A percentile compares a stretch with the other conserved stretches of the same genome.
Evolutionary conservation across 2,888 invertebrate genomes (phyloP).

Genomic region (Aleiodes testaceus): DNA sequence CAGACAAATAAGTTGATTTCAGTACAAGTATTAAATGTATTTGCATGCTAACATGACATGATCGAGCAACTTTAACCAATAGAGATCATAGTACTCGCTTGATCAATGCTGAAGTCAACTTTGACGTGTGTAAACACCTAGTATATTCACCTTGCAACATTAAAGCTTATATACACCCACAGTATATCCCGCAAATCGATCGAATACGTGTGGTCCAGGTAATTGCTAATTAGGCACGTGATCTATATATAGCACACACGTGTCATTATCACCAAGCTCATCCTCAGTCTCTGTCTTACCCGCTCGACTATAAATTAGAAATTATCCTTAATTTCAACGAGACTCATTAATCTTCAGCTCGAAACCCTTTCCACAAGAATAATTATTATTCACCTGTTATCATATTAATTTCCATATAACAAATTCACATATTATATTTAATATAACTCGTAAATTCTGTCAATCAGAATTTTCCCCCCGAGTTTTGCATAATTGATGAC

Average conservation of each 20-base stretch:
- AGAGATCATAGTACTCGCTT: constrained; percentile 12
- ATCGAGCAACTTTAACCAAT: constrained; percentile 1
- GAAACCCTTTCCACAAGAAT: neutral
- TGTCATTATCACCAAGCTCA: constrained; percentile 25
- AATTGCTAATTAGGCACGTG: constrained; percentile 56
- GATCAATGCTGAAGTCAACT: constrained; percentile 24
- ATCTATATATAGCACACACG: constrained; percentile 9
- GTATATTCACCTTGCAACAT: constrained; percentile 5
- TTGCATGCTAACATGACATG: constrained; percentile 7
- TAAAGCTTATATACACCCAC: constrained; percentile 13
- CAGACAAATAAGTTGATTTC: too few species aligned
- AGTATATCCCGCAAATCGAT: constrained; percentile 47
- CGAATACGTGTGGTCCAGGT: constrained; percentile 48
- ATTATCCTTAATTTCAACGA: constrained; percentile 4
- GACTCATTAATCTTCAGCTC: constrained; percentile 18
- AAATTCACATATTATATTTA: neutral
- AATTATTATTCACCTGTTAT: constrained; percentile 21
- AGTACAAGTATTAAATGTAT: too few species aligned
- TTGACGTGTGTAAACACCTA: constrained; percentile 13
- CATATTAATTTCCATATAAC: constrained; percentile 25
- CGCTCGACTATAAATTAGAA: constrained; percentile 7
- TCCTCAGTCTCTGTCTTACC: neutral
- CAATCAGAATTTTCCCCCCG: constrained; percentile 32
- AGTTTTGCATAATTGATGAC: constrained; percentile 45
- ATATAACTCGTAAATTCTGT: constrained; percentile 18